Conservation (phyloP, 2,888 invertebrate genomes). For the Drosophila paucipuncta region DNA sequence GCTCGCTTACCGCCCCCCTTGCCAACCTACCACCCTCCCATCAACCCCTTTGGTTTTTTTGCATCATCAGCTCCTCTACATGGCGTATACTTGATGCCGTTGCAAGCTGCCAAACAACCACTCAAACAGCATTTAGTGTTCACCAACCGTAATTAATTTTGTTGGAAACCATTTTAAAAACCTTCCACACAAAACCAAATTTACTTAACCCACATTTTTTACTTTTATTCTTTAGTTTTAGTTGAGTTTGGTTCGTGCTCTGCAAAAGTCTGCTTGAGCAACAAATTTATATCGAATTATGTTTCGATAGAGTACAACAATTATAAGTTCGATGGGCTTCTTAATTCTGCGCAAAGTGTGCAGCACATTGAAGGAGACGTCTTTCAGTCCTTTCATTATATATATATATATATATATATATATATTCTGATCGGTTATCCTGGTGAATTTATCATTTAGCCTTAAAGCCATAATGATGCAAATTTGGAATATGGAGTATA, state of each 20-base stretch:
- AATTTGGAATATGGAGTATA: not conserved
- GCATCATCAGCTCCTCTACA: constrained; percentile 11
- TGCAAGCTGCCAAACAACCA: constrained; percentile 22
- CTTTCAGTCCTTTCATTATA: not conserved
- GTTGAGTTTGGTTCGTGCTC: not conserved
- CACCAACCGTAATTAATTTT: constrained; percentile 24
- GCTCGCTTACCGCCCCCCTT: not conserved
- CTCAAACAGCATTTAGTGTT: constrained; percentile 30
- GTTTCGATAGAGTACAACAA: not conserved
- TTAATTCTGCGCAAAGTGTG: too few species aligned
- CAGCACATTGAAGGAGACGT: not conserved
- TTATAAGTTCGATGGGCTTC: not conserved
- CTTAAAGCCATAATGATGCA: not conserved
- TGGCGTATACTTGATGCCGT: constrained; percentile 41
- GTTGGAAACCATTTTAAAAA: not conserved
- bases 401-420: not conserved
- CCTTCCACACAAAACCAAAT: not conserved
- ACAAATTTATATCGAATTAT: not conserved
- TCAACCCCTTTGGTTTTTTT: not conserved
- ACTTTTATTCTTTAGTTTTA: not conserved
- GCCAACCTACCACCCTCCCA: not conserved
- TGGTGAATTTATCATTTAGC: not conserved
- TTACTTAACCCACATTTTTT: constrained; percentile 2
- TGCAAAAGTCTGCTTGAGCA: not conserved
- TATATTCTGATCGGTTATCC: not conserved